Evolutionary conservation across 2,797 vertebrate genomes (phyloP).

Genomic region (Anableps anableps): DNA sequence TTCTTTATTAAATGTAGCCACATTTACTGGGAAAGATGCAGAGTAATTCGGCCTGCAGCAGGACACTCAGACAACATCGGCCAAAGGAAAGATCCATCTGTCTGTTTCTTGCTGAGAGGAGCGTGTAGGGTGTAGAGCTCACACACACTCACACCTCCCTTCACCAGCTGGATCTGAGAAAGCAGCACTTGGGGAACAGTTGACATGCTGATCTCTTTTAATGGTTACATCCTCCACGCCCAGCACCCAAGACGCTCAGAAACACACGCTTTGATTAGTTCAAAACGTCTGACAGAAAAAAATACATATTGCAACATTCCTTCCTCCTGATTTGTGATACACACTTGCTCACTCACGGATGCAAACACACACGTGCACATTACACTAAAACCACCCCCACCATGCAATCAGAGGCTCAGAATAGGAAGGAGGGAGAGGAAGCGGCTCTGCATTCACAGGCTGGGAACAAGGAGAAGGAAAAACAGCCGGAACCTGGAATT

Average conservation of each 20-base stretch:
- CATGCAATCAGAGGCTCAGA: slow-evolving; percentile 85
- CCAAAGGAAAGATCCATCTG: slow-evolving; percentile 72
- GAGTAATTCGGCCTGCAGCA: slow-evolving; percentile 52
- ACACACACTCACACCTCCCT: slow-evolving; percentile 60
- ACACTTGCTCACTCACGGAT: slow-evolving; percentile 36
- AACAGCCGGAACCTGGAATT: slow-evolving; percentile 87
- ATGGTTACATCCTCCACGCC: slow-evolving; percentile 82
- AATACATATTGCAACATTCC: slow-evolving; percentile 65
- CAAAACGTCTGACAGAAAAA: slow-evolving; percentile 52
- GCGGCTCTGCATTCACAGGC: slow-evolving; percentile 82
- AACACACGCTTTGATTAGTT: slow-evolving; percentile 59
- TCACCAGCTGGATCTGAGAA: slow-evolving; percentile 81
- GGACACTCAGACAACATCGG: slow-evolving; percentile 49
- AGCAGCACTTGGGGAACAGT: slow-evolving; percentile 81
- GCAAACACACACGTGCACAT: slow-evolving; percentile 30
- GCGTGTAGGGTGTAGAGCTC: slow-evolving; percentile 56
- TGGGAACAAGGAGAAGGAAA: slow-evolving; percentile 84
- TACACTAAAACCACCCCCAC: slow-evolving; percentile 62
- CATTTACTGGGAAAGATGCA: slow-evolving; percentile 36
- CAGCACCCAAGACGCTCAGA: slow-evolving; percentile 56
- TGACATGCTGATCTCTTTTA: slow-evolving; percentile 80
- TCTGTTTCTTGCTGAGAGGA: slow-evolving; percentile 70
- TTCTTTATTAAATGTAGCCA: slow-evolving; percentile 23
- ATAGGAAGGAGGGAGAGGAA: slow-evolving; percentile 88
- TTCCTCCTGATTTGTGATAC: slow-evolving; percentile 41